Evolutionary conservation across 2,797 vertebrate genomes (phyloP).

Genomic region (Babyrousa celebensis): DNA sequence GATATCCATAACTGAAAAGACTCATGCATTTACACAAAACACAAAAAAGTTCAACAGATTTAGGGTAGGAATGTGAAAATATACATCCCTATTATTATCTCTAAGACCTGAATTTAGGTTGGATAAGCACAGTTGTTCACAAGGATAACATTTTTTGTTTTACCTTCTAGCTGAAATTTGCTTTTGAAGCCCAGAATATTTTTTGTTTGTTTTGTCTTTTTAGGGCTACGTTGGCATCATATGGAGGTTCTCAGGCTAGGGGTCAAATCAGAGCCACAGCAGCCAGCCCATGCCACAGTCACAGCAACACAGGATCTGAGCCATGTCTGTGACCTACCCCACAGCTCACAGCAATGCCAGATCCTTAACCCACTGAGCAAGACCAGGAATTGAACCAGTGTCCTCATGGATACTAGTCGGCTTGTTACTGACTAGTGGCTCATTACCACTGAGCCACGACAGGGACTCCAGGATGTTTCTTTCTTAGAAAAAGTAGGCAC

Average conservation of each 20-base stretch:
- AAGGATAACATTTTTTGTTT: slow-evolving; percentile 35
- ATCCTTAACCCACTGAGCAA: no score
- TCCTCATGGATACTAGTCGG: no score
- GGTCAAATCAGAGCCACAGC: no score
- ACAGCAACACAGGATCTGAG: no score
- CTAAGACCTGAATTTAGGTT: neutral
- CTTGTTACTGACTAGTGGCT: no score
- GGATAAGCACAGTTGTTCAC: slow-evolving; percentile 23
- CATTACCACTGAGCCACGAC: no score
- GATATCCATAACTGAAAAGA: slow-evolving; percentile 14
- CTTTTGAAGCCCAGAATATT: slow-evolving; percentile 5
- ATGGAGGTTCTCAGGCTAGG: no score
- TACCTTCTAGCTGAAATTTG: neutral
- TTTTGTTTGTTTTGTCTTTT: neutral
- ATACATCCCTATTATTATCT: neutral
- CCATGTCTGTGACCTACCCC: no score
- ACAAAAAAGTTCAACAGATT: slow-evolving; percentile 16
- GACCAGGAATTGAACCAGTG: no score
- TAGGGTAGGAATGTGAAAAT: slow-evolving; percentile 20
- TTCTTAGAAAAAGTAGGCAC: slow-evolving; percentile 14
- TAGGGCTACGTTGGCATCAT: no score
- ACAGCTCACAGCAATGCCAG: no score
- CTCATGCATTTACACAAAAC: slow-evolving; percentile 6
- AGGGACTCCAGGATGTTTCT: neutral
- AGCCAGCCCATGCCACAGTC: no score